Evolutionary conservation across 2,113 vertebrate genomes (phyloP).

Genomic region (Dascyllus trimaculatus): DNA sequence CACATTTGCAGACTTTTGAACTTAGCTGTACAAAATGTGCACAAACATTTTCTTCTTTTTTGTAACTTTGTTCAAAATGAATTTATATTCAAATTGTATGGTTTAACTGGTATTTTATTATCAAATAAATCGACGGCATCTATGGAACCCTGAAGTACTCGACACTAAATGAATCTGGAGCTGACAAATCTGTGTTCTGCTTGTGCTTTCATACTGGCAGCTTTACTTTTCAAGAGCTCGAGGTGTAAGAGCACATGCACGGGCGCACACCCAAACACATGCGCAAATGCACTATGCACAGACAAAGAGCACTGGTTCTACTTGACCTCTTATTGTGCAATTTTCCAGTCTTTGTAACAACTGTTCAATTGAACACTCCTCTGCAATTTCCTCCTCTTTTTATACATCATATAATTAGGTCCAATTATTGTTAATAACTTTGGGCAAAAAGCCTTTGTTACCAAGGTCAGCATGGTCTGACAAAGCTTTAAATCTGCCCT

Average conservation of each 20-base stretch:
- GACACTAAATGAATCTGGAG: background rate
- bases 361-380: constrained; percentile 55
- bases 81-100: background rate
- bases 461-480: constrained; percentile 74
- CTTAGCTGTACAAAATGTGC: too few species aligned
- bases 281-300: constrained; percentile 10
- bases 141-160: background rate
- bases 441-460: constrained; percentile 67
- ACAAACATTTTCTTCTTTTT: background rate
- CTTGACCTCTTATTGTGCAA: constrained; percentile 59
- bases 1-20: too few species aligned
- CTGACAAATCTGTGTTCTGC: background rate
- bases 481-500: constrained; percentile 66
- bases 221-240: constrained; percentile 13
- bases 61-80: background rate
- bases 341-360: constrained; percentile 50
- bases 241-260: background rate
- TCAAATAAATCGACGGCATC: background rate
- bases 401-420: constrained; percentile 71
- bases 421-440: constrained; percentile 77
- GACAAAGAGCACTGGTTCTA: constrained; percentile 32
- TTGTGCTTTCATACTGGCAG: constrained; percentile 13
- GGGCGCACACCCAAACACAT: constrained; percentile 20
- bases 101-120: background rate
- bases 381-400: constrained; percentile 69